These are phyloP conservation scores for Meloidogyne floridensis DNA, from an alignment of 1,140 invertebrate species.

Conservation along the genomic window DNA sequence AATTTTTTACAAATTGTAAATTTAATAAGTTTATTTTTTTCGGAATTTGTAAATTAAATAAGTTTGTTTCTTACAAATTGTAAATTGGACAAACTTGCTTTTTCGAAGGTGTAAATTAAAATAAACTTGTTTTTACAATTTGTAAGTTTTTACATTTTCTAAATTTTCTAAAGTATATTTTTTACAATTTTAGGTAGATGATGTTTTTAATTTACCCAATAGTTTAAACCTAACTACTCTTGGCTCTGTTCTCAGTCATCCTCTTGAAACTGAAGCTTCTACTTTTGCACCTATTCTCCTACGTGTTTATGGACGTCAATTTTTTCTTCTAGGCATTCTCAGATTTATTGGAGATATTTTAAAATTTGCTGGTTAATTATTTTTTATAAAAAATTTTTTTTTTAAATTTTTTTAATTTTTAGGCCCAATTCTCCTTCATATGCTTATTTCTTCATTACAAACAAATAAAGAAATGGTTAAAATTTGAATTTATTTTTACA, in stretches of 20 bases:
- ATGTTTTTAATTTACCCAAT: constrained; percentile 58
- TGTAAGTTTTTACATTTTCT: background rate
- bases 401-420: background rate
- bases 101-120: background rate
- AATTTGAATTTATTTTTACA: constrained; percentile 64
- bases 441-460: constrained; percentile 77
- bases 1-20: no score
- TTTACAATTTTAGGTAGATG: constrained; percentile 45
- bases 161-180: constrained; percentile 7
- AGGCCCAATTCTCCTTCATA: constrained; percentile 83
- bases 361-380: constrained; percentile 73
- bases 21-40: no score
- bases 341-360: constrained; percentile 81
- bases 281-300: constrained; percentile 72
- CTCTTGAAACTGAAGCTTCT: background rate
- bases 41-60: no score
- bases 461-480: constrained; percentile 80
- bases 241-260: constrained; percentile 30
- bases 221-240: constrained; percentile 46
- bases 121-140: constrained; percentile 19
- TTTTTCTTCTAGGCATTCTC: constrained; percentile 83
- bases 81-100: no score
- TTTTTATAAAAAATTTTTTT: background rate
- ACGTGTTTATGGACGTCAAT: constrained; percentile 80
- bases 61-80: no score